Percentiles rank a stretch among this genome's conserved stretches.
Evolutionary conservation across 2,888 invertebrate genomes (phyloP).

Genomic region (Volucella inflata): DNA sequence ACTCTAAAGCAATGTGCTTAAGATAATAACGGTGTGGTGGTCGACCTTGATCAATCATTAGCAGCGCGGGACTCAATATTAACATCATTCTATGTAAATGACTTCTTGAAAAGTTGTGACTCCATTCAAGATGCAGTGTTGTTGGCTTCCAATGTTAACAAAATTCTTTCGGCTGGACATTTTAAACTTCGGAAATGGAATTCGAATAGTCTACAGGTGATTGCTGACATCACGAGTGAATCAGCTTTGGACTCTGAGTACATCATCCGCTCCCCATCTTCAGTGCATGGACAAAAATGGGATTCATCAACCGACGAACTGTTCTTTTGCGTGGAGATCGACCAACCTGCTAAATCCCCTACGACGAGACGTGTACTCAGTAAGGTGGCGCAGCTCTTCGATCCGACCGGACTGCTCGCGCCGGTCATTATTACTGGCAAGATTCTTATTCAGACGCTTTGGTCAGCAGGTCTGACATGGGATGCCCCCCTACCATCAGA

Average conservation of each 20-base stretch:
- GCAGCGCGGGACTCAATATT: no score
- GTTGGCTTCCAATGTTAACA: no score
- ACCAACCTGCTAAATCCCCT: background rate
- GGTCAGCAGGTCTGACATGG: slow-evolving; percentile 37
- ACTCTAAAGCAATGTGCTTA: no score
- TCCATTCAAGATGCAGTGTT: no score
- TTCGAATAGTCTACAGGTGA: slow-evolving; percentile 28
- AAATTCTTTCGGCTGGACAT: no score
- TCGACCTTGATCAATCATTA: no score
- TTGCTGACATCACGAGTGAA: background rate
- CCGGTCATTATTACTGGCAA: slow-evolving; percentile 37
- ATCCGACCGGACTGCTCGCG: slow-evolving; percentile 37
- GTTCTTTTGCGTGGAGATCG: slow-evolving; percentile 13
- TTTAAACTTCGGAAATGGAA: slow-evolving; percentile 56
- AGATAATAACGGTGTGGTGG: no score
- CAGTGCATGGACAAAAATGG: slow-evolving; percentile 32
- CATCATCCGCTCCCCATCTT: slow-evolving; percentile 2
- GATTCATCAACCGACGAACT: slow-evolving; percentile 19
- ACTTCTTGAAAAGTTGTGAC: no score
- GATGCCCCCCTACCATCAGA: slow-evolving; percentile 23
- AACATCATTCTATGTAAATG: no score
- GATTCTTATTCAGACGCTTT: slow-evolving; percentile 47
- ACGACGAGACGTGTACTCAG: slow-evolving; percentile 24
- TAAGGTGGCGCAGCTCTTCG: slow-evolving; percentile 38
- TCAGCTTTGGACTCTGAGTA: background rate